Evolutionary conservation across 2,113 vertebrate species (phyloP), one percentile per base, ranked within the genome.

Genomic region (Saimiri boliviensis): DNA sequence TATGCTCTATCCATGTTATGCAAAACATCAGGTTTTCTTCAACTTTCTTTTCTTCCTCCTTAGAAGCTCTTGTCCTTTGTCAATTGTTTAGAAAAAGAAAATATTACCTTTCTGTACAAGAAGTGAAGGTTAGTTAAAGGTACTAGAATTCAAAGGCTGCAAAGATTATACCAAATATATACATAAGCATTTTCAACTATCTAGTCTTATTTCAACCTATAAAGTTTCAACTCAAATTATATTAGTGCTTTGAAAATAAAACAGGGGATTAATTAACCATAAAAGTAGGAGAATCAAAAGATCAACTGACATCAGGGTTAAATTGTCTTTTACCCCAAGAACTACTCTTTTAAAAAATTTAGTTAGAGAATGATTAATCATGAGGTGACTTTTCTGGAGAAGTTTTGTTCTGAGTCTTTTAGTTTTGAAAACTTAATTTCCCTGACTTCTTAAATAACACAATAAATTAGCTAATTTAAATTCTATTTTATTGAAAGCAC

Each of bases 11-110:
- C 42, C 21, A 23, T 45, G 45, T 66, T 76, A 37, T 82, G 52
- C 32, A 86, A 92, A 94, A 96, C 56, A 32, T 81, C 85, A 85
- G 49, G 14, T 68, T 93, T 89, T 71, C 45, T 92, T 84, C 42
- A 45, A 27, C 35, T 95, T 70, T 77, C 25, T 90, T 86, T 82
- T 66, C 19, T 86, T 95, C 66, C 49, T 42, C 19, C 56, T 81
- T 77, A 52, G 60, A 93, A 93, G 89, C 32, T 2, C 20, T 42
- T 71, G 60, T 9, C 21, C 52, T 95, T 88, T 73, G 60, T 86
- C 60, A 81, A 93, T 66, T 91, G 82, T 86, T 88, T 85, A 76
- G 25, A 92, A 42, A 17, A 25, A 87, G 27, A 86, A 86, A 54
- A 82, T 6, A 37, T 76, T 66, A n/a, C 35, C 70, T 76, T 7